Base-by-base conservation (phyloP, 1,140 invertebrate genomes). In the Galendromus occidentalis region DNA sequence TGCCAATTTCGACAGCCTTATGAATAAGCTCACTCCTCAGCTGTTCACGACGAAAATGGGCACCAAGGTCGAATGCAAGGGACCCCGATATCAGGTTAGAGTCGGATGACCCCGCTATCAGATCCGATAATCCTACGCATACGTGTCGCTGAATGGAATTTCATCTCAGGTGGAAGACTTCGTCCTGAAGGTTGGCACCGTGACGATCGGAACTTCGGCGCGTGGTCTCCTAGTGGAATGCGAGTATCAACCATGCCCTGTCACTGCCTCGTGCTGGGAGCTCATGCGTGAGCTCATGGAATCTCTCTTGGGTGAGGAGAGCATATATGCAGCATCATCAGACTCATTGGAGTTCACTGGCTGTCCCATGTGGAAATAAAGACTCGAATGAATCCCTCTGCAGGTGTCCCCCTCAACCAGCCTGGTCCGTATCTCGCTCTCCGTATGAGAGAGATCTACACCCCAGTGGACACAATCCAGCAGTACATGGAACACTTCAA, bases 401-500 rank as follows among this genome's bases (percentile, higher is more conserved):
- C 51, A 59, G 51, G 51, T 59, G 22, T 59, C 18, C 30, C 66
- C 28, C 65, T 68, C 6, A 66, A 67, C n/a, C 63, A 65, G 20
- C 71, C 71, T 28, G 66, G 67, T 33, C 70, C 69, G 28, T 71
- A 75, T 66, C 71, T 87, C 0, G 79, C 88, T 72, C 82, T 79
- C 68, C 81, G 84, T 69, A 85, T 87, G 82, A 90, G 90, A 72
- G 86, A 91, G 17, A 80, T 91, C 51, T 94, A 91, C 69, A 72
- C 73, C 7, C 77, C 79, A 7, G 69, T 90, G 69, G 91, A 95
- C 74, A 94, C 90, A 0, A 86, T 95, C 64, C 85, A 90, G 68
- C 91, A 95, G 72, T 97, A 97, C 76, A 80, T 95, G 71, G 91
- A 96, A 75, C 88, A 94, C 73, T 96, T 96, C 75, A 87, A 84